Percentiles rank a stretch among this genome's conserved stretches.
Conservation (phyloP, 2,113 vertebrate species). For the Ranitomeya imitator region DNA sequence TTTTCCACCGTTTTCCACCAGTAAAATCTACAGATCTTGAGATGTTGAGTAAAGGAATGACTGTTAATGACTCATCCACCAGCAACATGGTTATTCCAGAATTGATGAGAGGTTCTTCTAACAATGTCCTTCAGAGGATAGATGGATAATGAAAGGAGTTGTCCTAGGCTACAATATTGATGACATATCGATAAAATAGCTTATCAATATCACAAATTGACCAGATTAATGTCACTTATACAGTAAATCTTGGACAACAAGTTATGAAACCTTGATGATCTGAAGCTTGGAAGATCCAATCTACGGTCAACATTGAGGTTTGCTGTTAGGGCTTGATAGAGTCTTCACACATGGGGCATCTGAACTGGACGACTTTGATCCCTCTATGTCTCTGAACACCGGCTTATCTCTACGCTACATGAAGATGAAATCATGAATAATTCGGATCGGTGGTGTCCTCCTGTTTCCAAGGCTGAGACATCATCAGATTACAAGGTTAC, state of each 20-base stretch:
- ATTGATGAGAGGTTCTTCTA: too few species aligned
- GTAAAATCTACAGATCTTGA: too few species aligned
- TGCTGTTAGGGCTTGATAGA: not conserved
- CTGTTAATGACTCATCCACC: too few species aligned
- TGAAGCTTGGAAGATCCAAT: not conserved
- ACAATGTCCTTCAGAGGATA: too few species aligned
- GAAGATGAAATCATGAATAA: not conserved
- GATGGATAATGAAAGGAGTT: too few species aligned
- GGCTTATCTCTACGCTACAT: not conserved
- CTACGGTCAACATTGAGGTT: not conserved
- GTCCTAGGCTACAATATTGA: too few species aligned
- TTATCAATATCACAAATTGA: not conserved
- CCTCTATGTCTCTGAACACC: not conserved
- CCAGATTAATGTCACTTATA: not conserved
- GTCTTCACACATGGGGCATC: not conserved
- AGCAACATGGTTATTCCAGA: too few species aligned
- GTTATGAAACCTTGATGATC: not conserved
- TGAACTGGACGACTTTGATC: not conserved
- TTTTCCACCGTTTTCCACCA: too few species aligned
- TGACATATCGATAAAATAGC: too few species aligned
- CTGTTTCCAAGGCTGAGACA: not conserved
- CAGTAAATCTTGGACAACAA: not conserved
- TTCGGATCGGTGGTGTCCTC: not conserved
- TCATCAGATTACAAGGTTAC: constrained; percentile 42
- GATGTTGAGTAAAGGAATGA: too few species aligned